These are phyloP conservation scores for Condylura cristata DNA, from an alignment of 2,113 vertebrate species.

Conservation along the genomic window DNA sequence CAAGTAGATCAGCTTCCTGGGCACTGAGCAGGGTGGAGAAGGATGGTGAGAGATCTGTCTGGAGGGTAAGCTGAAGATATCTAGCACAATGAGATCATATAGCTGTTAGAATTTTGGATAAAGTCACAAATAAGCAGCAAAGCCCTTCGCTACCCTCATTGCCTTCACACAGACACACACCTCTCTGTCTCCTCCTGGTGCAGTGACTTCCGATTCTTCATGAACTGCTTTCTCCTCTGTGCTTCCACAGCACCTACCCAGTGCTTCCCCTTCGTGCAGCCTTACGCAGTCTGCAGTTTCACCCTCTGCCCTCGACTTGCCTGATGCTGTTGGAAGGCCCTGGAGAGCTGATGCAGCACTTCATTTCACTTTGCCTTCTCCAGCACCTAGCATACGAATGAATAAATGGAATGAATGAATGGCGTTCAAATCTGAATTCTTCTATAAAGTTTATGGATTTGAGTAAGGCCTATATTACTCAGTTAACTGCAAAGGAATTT, in stretches of 20 bases:
- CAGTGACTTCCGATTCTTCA: not conserved
- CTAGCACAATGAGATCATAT: not conserved
- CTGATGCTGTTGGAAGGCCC: not conserved
- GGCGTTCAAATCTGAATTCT: not conserved
- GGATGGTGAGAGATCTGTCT: not conserved
- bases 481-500: not conserved
- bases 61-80: too few relatives aligned
- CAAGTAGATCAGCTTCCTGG: not conserved
- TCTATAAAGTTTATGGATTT: not conserved
- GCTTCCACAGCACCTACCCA: not conserved
- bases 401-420: not conserved
- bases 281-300: fast-evolving
- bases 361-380: not conserved
- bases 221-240: not conserved
- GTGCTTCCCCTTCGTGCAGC: not conserved
- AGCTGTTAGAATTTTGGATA: not conserved
- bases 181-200: not conserved
- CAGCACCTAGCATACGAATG: not conserved
- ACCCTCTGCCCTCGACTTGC: not conserved
- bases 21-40: not conserved
- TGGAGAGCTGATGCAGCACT: not conserved
- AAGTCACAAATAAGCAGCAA: not conserved
- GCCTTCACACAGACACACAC: not conserved
- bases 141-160: not conserved
- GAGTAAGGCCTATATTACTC: not conserved